Conservation (phyloP, 2,797 vertebrate genomes). For the Syndactyla subalaris region DNA sequence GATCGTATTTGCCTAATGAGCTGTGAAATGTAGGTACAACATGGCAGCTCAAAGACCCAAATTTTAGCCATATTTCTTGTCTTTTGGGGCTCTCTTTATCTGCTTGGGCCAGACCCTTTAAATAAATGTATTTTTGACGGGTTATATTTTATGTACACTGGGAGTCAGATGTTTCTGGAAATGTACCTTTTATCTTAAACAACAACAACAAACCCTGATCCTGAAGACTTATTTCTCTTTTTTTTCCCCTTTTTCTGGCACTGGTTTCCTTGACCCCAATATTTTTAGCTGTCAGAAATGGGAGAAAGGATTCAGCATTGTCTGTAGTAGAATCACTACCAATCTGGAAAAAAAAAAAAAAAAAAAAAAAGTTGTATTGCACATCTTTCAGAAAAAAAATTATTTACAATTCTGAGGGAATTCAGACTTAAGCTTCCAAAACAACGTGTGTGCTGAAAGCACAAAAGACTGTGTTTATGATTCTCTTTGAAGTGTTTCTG, state of each 20-base stretch:
- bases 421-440: constrained; percentile 78
- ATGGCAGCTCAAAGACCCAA: neutral
- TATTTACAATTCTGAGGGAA: constrained; percentile 77
- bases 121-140: constrained; percentile 24
- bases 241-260: neutral
- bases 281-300: constrained; percentile 23
- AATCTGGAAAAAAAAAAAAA: neutral
- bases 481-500: constrained; percentile 98
- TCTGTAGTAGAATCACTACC: constrained; percentile 5
- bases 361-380: neutral
- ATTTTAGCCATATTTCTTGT: constrained; percentile 25
- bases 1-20: constrained; percentile 11
- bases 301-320: neutral
- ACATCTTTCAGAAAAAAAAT: constrained; percentile 57
- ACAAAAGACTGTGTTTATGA: constrained; percentile 90
- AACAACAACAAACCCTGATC: neutral
- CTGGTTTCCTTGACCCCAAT: constrained; percentile 32
- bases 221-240: neutral
- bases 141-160: neutral
- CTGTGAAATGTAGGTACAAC: constrained; percentile 31
- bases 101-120: constrained; percentile 17
- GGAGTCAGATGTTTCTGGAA: constrained; percentile 28
- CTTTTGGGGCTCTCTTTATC: constrained; percentile 5
- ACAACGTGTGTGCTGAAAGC: constrained; percentile 82
- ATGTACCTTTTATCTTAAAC: neutral